Base-by-base conservation (phyloP, 2,797 vertebrate genomes). In the Carduelis carduelis region DNA sequence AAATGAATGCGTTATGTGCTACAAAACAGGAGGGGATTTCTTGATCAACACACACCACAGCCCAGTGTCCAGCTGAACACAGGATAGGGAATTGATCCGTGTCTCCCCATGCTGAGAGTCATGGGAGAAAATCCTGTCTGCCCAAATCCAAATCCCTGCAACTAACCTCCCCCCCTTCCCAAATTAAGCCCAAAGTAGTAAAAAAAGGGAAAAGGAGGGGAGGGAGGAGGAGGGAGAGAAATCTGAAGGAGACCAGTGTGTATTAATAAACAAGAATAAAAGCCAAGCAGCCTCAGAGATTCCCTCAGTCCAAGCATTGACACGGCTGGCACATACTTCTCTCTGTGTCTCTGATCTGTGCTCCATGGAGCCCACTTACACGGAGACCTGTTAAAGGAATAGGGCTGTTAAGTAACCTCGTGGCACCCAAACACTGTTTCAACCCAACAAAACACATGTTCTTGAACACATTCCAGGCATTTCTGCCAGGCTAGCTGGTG, bases 21-120 rank as follows among this genome's bases (percentile, higher is more conserved):
- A 97, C 81, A 94, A 96, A 98, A 97, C 98, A 98, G 98, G 98
- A 98, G 98, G 98, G 97, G 97, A 96, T 60, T 92, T 97, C 94
- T 95, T 96, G 97, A 98, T 98, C 98, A 98, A 89, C 98, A 96
- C 97, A 96, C 96, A 93, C 97, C 96, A 98, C 87, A 97, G 91
- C 97, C 97, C 97, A 98, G 96, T 96, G 98, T 98, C 97, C 99
- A 98, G 98, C 98, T 95, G 98, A 99, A 98, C 63, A 75, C 94
- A 91, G 97, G 98, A 91, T 93, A 97, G 96, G 97, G 97, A 95
- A 98, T 98, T 98, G 98, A 98, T 98, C 97, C 6, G 80, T 3
- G 68, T 93, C 95, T 97, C 87, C 89, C 83, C 98, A 98, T 95
- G 98, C 97, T 97, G 97, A 94, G 98, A 95, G 90, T 97, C 97